A percentile compares a stretch with the other conserved stretches of the same genome.
Evolutionary conservation across 2,797 vertebrate genomes (phyloP).

Genomic region (Aotus griseimembra): DNA sequence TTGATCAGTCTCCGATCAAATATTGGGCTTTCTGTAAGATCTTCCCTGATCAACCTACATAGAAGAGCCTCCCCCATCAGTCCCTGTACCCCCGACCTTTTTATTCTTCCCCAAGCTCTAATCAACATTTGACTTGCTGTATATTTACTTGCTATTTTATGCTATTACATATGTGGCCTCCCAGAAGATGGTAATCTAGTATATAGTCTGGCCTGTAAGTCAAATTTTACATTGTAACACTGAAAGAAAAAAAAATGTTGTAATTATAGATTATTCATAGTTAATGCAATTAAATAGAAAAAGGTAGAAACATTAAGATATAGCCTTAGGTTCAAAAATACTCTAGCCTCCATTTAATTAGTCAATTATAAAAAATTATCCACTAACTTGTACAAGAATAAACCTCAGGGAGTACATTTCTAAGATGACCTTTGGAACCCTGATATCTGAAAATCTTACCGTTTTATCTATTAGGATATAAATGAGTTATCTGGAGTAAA

Average conservation of each 20-base stretch:
- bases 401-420: conserved; percentile 54
- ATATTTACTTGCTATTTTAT: neutral
- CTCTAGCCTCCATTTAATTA: conserved; percentile 51
- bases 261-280: neutral
- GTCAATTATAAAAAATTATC: conserved; percentile 52
- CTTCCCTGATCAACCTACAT: neutral
- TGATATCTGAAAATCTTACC: conserved; percentile 35
- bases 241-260: conserved; percentile 49
- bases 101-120: neutral
- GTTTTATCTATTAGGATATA: conserved; percentile 42
- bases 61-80: neutral
- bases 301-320: conserved; percentile 56
- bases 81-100: neutral
- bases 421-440: conserved; percentile 42
- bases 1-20: neutral
- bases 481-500: conserved; percentile 41
- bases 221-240: neutral
- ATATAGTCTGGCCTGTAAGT: neutral
- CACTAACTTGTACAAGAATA: conserved; percentile 55
- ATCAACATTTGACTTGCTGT: neutral
- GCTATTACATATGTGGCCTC: neutral
- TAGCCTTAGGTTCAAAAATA: conserved; percentile 53
- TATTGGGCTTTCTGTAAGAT: neutral
- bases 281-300: conserved; percentile 35
- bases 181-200: neutral